phyloP scores from a whole-genome alignment of 2,888 invertebrate genomes.

The Conchocele bisecta region DNA sequence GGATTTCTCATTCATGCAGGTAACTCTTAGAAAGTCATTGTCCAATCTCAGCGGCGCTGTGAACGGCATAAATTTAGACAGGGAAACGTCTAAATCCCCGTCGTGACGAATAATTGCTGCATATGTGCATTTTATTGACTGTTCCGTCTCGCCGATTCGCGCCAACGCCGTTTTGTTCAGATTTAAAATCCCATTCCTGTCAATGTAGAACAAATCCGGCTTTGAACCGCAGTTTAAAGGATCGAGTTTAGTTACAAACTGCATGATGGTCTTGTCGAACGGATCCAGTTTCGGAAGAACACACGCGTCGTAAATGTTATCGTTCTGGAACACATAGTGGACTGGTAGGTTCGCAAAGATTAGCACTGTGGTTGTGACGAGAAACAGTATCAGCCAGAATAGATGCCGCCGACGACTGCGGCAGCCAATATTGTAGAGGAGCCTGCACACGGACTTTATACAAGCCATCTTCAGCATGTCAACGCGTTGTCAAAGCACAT shows the following conservation, averaged over 20 bases:
- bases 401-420: no score
- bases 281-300: conserved; percentile 22
- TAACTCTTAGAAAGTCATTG: not conserved
- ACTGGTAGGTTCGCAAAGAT: no score
- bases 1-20: no score
- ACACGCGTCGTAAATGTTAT: conserved; percentile 7
- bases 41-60: not conserved
- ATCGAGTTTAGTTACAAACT: conserved; percentile 24
- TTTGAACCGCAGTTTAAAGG: conserved; percentile 18
- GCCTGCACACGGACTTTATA: no score
- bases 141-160: no score
- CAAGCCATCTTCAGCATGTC: no score
- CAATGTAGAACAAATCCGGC: conserved; percentile 10
- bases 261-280: conserved; percentile 26
- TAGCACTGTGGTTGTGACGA: no score
- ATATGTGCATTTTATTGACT: no score
- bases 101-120: no score
- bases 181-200: not conserved
- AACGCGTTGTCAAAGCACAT: no score
- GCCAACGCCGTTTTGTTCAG: not conserved
- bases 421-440: no score
- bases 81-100: not conserved
- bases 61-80: not conserved
- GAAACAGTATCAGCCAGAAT: no score
- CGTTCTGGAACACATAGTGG: not conserved